phyloP scores from a whole-genome alignment of 2,113 vertebrate genomes.

The Carollia perspicillata region DNA sequence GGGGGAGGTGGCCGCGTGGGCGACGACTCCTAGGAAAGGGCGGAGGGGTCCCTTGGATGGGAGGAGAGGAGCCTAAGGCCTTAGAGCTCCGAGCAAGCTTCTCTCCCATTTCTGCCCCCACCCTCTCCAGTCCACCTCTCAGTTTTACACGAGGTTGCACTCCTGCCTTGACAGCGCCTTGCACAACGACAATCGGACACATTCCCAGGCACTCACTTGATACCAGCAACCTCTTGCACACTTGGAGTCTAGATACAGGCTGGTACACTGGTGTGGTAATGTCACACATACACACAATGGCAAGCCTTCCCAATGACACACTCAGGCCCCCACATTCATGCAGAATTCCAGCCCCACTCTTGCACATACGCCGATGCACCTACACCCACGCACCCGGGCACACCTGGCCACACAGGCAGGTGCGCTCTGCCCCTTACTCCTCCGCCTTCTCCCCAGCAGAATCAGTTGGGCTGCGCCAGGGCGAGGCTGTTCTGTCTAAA shows the following conservation, averaged over 20 bases:
- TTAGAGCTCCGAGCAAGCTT: background rate
- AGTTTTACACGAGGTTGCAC: background rate
- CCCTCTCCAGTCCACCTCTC: background rate
- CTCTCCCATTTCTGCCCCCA: background rate
- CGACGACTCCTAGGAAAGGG: background rate
- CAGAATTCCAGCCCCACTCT: background rate
- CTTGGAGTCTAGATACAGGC: background rate
- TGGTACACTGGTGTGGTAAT: background rate
- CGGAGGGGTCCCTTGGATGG: background rate
- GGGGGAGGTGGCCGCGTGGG: background rate
- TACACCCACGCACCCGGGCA: background rate
- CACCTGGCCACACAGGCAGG: conserved; percentile 57
- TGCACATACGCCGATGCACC: background rate
- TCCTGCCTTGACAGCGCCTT: background rate
- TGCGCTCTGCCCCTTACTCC: conserved; percentile 42
- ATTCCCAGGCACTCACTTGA: background rate
- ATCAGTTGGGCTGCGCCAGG: conserved; percentile 29
- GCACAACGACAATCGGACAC: background rate
- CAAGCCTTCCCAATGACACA: conserved; percentile 10
- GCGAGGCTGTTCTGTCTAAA: conserved; percentile 60
- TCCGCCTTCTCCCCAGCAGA: background rate
- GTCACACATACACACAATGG: conserved; percentile 20
- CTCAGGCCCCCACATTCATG: background rate
- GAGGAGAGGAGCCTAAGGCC: background rate
- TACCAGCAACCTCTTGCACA: background rate